Evolutionary conservation across 2,888 invertebrate species (phyloP).

Genomic region (Morpho helenor): DNA sequence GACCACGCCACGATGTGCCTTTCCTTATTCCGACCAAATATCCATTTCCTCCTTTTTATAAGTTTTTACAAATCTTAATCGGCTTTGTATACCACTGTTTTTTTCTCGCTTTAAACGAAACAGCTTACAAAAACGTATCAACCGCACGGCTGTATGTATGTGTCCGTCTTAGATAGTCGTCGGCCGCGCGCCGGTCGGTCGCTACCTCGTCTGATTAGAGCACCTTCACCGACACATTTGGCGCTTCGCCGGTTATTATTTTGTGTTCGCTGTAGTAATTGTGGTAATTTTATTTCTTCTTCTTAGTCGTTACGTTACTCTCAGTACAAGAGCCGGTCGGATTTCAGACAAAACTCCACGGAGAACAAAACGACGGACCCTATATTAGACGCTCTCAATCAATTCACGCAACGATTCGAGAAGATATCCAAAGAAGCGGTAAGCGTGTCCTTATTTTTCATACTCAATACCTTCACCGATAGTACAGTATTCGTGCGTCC

Average conservation of each 20-base stretch:
- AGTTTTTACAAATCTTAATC: background rate
- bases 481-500: too few species aligned
- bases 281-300: background rate
- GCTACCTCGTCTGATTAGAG: background rate
- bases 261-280: constrained; percentile 6
- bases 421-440: constrained; percentile 64
- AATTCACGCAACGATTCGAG: constrained; percentile 62
- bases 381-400: constrained; percentile 50
- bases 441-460: constrained; percentile 27
- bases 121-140: constrained; percentile 4
- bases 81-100: constrained; percentile 7
- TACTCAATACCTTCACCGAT: too few species aligned
- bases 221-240: background rate
- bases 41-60: background rate
- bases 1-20: too few species aligned
- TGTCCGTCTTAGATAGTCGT: too few species aligned
- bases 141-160: background rate
- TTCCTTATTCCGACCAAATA: background rate
- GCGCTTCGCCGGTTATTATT: constrained; percentile 8
- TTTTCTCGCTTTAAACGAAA: constrained; percentile 8
- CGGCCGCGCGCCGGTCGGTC: too few species aligned
- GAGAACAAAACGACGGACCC: constrained; percentile 54
- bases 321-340: background rate
- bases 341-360: constrained; percentile 68
- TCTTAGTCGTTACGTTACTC: background rate